Conservation (phyloP, 2,888 invertebrate genomes). For the Scaptodrosophila latifasciaeformis region DNA sequence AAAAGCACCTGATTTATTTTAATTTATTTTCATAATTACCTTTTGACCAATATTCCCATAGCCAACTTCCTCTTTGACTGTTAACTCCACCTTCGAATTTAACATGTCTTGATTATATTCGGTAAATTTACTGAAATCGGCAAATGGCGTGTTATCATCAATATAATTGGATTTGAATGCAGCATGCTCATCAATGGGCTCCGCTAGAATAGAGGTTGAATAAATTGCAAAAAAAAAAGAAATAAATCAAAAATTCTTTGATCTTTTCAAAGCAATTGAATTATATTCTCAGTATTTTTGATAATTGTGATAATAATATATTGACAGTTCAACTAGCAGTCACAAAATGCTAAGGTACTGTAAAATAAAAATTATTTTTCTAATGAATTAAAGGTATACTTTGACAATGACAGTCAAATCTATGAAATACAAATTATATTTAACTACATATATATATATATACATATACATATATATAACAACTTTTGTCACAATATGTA, state of each 20-base stretch:
- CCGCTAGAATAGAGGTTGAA: conserved; percentile 35
- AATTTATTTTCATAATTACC: conserved; percentile 12
- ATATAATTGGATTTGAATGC: conserved; percentile 52
- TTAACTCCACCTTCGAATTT: conserved; percentile 52
- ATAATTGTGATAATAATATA: no score
- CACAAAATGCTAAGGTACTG: no score
- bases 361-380: no score
- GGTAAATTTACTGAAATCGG: conserved; percentile 54
- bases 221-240: conserved; percentile 1
- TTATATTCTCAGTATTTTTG: no score
- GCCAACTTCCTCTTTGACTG: conserved; percentile 49
- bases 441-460: no score
- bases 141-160: conserved; percentile 60
- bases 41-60: conserved; percentile 28
- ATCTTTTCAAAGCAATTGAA: no score
- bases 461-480: no score
- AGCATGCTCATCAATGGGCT: conserved; percentile 56
- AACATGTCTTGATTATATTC: conserved; percentile 49
- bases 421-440: no score
- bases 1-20: background rate
- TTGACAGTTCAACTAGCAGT: no score
- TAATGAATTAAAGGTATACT: no score
- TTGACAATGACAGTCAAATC: no score
- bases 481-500: no score
- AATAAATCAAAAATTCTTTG: background rate